Base-by-base conservation (phyloP, 1,140 invertebrate species). In the Tenebrio molitor region DNA sequence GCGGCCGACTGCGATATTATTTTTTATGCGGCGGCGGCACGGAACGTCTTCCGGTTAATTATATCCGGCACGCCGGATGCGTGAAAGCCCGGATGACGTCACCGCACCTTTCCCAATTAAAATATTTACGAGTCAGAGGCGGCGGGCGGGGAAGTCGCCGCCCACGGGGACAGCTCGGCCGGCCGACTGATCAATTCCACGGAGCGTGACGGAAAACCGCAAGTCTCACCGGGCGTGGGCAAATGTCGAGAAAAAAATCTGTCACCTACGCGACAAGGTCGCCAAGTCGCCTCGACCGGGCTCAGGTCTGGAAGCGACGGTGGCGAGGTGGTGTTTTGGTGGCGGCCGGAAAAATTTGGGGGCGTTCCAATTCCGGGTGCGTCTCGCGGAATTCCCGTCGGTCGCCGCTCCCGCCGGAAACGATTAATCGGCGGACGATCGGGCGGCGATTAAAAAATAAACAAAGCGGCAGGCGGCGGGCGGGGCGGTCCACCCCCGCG, bases 61-160 rank as follows among this genome's bases (percentile, higher is more conserved):
- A 21, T 58, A 25, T 58, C 50, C 50, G 19, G n/a, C 23, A 10
- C 8, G 15, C 50, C 50, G 50, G 50, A 58, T 29, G 50, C 29
- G 50, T 29, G 50, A 58, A 29, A 46, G 12, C 21, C 36, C 46
- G 62, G 36, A 25, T 58, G 34, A 63, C 62, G 70, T 64, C 70
- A 23, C 36, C 70, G 70, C 63, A 53, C 25, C 53, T 46, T 15
- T 29, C 34, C 16, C 39, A 44, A 65, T 65, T 42, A 65, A 58
- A 29, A 29, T 58, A 29, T 58, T 29, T 29, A 29, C 19, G 21
- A 58, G n/a, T 29, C 25, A n/a, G n/a, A n/a, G n/a, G 25, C 25
- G 25, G 25, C 25, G 25, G n/a, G n/a, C n/a, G n/a, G n/a, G n/a
- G n/a, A n/a, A n/a, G n/a, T n/a, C n/a, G n/a, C n/a, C n/a, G n/a